phyloP scores from a whole-genome alignment of 2,113 vertebrate species.

The Cottus gobio region DNA sequence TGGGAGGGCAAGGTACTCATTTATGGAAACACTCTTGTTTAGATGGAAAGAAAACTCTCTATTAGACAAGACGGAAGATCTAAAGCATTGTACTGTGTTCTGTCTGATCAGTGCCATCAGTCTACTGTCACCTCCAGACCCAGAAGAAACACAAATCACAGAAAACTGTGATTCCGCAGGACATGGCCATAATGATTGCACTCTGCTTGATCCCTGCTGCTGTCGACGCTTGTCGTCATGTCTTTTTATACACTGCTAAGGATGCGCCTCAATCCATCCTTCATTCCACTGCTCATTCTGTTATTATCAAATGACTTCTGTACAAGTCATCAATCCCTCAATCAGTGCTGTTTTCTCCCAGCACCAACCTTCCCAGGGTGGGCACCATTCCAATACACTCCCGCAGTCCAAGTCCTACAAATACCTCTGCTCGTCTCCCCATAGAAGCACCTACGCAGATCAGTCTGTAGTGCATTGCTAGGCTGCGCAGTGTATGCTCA shows the following conservation, averaged over 20 bases:
- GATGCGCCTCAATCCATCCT: slow-evolving; percentile 13
- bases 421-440: slow-evolving; percentile 13
- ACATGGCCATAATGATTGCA: not conserved
- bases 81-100: not conserved
- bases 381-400: not conserved
- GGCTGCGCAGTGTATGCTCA: slow-evolving; percentile 3
- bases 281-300: slow-evolving; percentile 19
- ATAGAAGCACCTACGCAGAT: slow-evolving; percentile 28
- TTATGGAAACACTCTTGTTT: not conserved
- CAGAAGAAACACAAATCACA: not conserved
- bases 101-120: not conserved
- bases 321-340: not conserved
- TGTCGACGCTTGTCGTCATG: slow-evolving; percentile 1
- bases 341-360: not conserved
- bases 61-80: not conserved
- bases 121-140: not conserved
- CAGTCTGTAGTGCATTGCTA: slow-evolving; percentile 30
- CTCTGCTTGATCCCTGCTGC: slow-evolving; percentile 25
- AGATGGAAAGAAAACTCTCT: not conserved
- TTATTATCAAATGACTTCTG: slow-evolving; percentile 16
- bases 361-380: not conserved
- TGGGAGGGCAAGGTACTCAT: not conserved
- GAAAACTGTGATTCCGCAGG: not conserved
- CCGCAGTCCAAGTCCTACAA: not conserved
- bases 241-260: slow-evolving; percentile 5